Evolutionary conservation across 1,140 invertebrate genomes (phyloP), one percentile per base, ranked within the genome.

Genomic region (Pollicipes pollicipes): DNA sequence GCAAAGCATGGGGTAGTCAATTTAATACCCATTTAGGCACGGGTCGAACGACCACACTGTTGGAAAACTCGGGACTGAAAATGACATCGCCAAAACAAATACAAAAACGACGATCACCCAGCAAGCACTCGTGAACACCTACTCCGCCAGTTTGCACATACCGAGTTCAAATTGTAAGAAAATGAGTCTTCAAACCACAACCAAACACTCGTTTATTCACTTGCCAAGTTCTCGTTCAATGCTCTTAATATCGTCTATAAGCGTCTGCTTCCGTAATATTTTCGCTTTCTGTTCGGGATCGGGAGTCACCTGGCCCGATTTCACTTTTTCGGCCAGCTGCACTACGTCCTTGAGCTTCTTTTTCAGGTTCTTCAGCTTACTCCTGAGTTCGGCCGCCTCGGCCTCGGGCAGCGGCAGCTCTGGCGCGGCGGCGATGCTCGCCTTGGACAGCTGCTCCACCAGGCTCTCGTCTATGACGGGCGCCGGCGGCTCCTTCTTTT

Each of bases 211-310:
- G n/a, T n/a, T n/a, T n/a, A n/a, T n/a, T 58, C 30, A 72, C 71
- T 70, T 77, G 72, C 64, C 77, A 35, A 66, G 78, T 70, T 70
- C 66, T 63, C 64, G 70, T 37, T 79, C 76, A 71, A 81, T 68
- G 68, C 78, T 76, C 64, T 79, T 76, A 67, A 81, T 82, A 73
- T 81, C 78, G 27, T 75, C 74, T 70, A 77, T 71, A 63, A 81
- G 75, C 68, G 78, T 77, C 30, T 68, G 70, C 72, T 76, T 72
- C 27, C 80, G 64, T 32, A 75, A 69, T 24, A 81, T 75, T 68
- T 81, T 81, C 28, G 78, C 75, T 21, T 79, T 70, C 70, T 63
- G 68, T n/a, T 81, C 64, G 26, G 64, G 29, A 30, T 70, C 45
- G 29, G 69, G 30, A 6, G 24, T 30, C 29, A 70, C 4, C 64